Conservation (phyloP, 2,113 vertebrate species). For the Sylvilagus bachmani region DNA sequence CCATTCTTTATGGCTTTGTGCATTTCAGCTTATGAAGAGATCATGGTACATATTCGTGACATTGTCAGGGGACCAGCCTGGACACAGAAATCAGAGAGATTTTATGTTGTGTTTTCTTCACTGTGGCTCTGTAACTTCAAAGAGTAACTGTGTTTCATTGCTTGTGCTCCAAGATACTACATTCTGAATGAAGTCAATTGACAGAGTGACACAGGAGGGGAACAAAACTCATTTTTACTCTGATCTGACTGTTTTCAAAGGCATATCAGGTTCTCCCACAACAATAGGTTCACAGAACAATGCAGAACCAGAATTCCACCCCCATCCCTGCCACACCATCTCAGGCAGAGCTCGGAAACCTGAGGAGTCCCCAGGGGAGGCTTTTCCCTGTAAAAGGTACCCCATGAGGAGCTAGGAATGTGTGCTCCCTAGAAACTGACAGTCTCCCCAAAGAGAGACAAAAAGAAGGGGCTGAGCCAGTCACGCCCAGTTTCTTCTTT, state of each 20-base stretch:
- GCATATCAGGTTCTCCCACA: not conserved
- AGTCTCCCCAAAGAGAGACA: not conserved
- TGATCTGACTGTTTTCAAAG: not conserved
- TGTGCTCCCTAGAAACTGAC: not conserved
- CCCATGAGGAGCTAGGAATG: not conserved
- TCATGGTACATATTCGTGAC: not conserved
- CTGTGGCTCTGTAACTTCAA: not conserved
- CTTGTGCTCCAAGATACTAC: not conserved
- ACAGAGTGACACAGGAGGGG: not conserved
- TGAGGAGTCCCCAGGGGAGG: not conserved
- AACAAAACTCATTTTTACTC: constrained; percentile 21
- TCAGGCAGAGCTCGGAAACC: not conserved
- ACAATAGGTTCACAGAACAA: not conserved
- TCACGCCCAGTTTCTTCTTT: not conserved
- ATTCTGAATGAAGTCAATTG: not conserved
- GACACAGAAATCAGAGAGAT: not conserved
- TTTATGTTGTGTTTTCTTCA: not conserved
- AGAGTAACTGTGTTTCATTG: not conserved
- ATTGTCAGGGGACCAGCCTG: not conserved
- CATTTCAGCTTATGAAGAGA: not conserved
- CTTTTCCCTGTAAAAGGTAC: not conserved
- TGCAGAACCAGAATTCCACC: not conserved
- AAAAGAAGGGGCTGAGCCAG: not conserved
- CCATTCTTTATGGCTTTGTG: not conserved
- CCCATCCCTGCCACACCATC: no score